These are phyloP conservation scores for Poecilia picta DNA, from an alignment of 2,797 vertebrate species.

Conservation along the genomic window DNA sequence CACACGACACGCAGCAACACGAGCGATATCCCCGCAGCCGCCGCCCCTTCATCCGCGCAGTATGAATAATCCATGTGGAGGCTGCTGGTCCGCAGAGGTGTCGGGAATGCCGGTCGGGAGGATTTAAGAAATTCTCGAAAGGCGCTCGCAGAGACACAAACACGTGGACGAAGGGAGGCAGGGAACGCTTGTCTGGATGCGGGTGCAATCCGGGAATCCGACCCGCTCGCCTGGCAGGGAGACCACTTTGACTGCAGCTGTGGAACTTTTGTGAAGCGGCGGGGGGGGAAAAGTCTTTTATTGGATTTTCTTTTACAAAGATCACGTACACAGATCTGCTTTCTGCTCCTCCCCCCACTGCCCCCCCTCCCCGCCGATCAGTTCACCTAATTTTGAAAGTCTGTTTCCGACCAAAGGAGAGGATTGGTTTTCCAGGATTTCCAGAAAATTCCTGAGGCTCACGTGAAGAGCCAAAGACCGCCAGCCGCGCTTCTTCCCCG, in stretches of 20 bases:
- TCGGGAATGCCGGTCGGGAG: slow-evolving; percentile 46
- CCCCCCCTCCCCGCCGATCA: slow-evolving; percentile 18
- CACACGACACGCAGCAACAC: slow-evolving; percentile 43
- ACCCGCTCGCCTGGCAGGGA: slow-evolving; percentile 15
- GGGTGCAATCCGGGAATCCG: slow-evolving; percentile 38
- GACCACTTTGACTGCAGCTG: not conserved
- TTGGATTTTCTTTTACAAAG: slow-evolving; percentile 6
- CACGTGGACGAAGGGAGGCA: not conserved
- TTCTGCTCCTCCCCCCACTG: not conserved
- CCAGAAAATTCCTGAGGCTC: slow-evolving; percentile 17
- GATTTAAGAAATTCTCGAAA: slow-evolving; percentile 39
- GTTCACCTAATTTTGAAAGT: slow-evolving; percentile 25
- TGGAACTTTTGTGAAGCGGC: slow-evolving; percentile 20
- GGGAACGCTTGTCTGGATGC: slow-evolving; percentile 30
- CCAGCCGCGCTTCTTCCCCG: not conserved
- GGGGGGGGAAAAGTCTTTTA: not conserved
- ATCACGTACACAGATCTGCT: slow-evolving; percentile 4
- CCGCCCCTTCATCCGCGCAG: slow-evolving; percentile 39
- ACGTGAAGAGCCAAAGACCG: slow-evolving; percentile 32
- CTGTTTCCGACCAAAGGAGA: slow-evolving; percentile 4
- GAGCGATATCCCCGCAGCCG: slow-evolving; percentile 58
- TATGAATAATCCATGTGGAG: slow-evolving; percentile 72
- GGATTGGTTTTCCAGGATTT: slow-evolving; percentile 14
- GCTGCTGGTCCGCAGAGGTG: slow-evolving; percentile 50
- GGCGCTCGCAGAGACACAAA: slow-evolving; percentile 19